phyloP scores from a whole-genome alignment of 2,113 vertebrate species.

The Odocoileus hemionus region DNA sequence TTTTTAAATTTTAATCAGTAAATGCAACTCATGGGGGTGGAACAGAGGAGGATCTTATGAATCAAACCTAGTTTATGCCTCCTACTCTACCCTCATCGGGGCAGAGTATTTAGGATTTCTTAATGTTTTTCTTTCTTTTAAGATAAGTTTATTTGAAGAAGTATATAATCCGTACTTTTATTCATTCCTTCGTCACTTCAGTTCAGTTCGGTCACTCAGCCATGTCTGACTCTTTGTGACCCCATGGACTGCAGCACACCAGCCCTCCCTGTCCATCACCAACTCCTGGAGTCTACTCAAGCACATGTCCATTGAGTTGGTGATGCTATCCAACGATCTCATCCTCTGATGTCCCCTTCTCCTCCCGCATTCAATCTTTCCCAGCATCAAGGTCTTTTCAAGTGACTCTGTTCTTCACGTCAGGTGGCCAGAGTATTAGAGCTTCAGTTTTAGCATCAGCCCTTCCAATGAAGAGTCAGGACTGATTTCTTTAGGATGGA shows the following conservation, averaged over 20 bases:
- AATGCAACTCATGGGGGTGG: neutral
- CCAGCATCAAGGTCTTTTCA: neutral
- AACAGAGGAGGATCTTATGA: neutral
- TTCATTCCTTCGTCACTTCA: neutral
- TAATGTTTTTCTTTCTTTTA: slow-evolving; percentile 12
- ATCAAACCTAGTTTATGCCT: neutral
- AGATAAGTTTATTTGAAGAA: slow-evolving; percentile 1
- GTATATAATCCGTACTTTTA: neutral
- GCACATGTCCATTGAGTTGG: neutral
- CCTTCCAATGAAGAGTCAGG: neutral
- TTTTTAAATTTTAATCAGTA: neutral
- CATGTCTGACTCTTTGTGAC: neutral
- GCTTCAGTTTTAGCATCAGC: neutral
- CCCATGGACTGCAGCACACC: neutral
- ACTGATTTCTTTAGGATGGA: neutral
- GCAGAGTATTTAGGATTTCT: neutral
- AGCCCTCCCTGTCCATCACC: neutral
- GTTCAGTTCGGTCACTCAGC: neutral
- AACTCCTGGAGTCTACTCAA: neutral
- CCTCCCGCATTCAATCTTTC: neutral
- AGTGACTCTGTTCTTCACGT: neutral
- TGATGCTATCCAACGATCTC: neutral
- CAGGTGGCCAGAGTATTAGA: neutral
- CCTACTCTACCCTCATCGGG: neutral
- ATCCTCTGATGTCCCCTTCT: neutral